A percentile compares a stretch with the other conserved stretches of the same genome.
Evolutionary conservation across 2,113 vertebrate genomes (phyloP).

Genomic region (Myrmecobius fasciatus): DNA sequence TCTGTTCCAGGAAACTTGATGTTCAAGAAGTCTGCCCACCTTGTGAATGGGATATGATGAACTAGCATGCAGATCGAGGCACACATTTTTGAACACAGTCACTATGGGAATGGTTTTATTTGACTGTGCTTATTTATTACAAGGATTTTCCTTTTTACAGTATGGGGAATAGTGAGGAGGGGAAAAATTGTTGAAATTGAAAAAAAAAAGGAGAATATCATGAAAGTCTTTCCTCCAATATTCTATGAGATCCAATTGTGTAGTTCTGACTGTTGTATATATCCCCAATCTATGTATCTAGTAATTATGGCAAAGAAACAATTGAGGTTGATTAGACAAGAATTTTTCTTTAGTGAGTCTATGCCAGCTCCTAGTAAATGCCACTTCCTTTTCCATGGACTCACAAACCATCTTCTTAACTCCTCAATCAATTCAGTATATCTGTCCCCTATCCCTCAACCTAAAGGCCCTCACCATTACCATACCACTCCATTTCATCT

Average conservation of each 20-base stretch:
- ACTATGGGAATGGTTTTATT: neutral
- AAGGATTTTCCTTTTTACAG: neutral
- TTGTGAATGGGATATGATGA: neutral
- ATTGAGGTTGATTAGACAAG: neutral
- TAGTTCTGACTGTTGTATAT: neutral
- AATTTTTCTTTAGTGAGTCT: neutral
- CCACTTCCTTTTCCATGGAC: neutral
- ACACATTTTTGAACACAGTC: neutral
- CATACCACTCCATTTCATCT: neutral
- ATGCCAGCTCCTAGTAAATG: neutral
- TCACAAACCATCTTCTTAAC: neutral
- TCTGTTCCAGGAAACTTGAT: neutral
- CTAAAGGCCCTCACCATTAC: neutral
- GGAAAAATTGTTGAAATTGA: neutral
- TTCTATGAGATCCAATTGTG: neutral
- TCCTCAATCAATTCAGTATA: neutral
- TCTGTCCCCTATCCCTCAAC: neutral
- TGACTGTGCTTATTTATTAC: neutral
- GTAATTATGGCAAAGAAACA: neutral
- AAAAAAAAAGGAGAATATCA: neutral
- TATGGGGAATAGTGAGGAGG: neutral
- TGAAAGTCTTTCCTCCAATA: neutral
- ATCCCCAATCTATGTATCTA: neutral
- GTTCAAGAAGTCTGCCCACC: neutral
- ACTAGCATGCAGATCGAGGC: neutral